Conservation (phyloP, 2,888 invertebrate species). For the Netelia virgata region DNA sequence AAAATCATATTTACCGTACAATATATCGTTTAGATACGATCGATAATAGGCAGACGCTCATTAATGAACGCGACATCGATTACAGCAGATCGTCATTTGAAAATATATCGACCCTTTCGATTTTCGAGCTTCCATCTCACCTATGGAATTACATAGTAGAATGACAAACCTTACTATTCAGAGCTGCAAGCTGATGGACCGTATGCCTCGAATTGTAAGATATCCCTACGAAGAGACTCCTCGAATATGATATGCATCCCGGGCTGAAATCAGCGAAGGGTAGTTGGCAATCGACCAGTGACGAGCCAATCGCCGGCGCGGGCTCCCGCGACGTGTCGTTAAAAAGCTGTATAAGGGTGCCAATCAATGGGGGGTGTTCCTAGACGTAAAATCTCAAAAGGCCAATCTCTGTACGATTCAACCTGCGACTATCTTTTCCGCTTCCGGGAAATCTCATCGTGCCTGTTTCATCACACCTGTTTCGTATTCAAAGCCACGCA, state of each 20-base stretch:
- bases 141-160: neutral
- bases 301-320: neutral
- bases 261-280: neutral
- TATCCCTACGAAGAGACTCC: neutral
- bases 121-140: too few species aligned
- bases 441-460: conserved; percentile 26
- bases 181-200: neutral
- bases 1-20: too few species aligned
- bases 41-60: too few species aligned
- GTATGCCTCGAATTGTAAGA: neutral
- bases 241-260: neutral
- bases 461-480: conserved; percentile 73
- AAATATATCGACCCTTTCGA: too few species aligned
- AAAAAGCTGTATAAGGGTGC: neutral
- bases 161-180: neutral
- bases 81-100: too few species aligned
- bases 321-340: neutral
- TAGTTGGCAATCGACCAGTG: neutral
- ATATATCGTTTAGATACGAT: too few species aligned
- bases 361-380: neutral
- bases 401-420: conserved; percentile 1
- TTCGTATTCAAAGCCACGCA: conserved; percentile 78
- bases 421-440: conserved; percentile 4
- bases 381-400: neutral
- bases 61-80: too few species aligned